phyloP scores from a whole-genome alignment of 2,113 vertebrate genomes.

The Choloepus hoffmanni region DNA sequence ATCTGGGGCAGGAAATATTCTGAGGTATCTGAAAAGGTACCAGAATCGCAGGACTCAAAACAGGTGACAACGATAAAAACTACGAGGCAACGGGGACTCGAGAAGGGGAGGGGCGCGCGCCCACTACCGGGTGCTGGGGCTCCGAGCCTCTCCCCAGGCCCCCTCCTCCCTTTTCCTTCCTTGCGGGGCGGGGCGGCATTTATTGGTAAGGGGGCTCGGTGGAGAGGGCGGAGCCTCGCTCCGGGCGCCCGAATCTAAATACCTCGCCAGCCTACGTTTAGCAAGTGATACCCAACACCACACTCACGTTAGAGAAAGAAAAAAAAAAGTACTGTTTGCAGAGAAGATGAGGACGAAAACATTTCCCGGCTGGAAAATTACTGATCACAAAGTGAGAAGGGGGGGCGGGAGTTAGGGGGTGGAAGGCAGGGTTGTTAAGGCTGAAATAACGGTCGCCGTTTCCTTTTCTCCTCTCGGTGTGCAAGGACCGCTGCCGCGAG shows the following conservation, averaged over 20 bases:
- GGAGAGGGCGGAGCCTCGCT: background rate
- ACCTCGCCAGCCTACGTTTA: slow-evolving; percentile 56
- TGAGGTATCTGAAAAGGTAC: slow-evolving; percentile 55
- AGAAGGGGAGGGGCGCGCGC: background rate
- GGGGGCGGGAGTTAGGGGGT: background rate
- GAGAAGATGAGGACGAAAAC: slow-evolving; percentile 71
- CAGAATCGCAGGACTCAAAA: slow-evolving; percentile 48
- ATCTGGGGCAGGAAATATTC: slow-evolving; percentile 63
- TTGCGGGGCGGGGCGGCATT: background rate
- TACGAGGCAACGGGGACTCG: background rate
- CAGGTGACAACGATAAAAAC: slow-evolving; percentile 63
- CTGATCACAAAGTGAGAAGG: slow-evolving; percentile 60
- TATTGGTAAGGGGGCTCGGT: background rate
- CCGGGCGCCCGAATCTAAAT: slow-evolving; percentile 46
- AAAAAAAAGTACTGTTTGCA: slow-evolving; percentile 56
- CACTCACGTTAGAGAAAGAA: slow-evolving; percentile 66
- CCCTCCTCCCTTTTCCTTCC: background rate
- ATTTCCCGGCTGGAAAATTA: slow-evolving; percentile 83
- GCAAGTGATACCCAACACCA: slow-evolving; percentile 66
- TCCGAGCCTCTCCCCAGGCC: background rate
- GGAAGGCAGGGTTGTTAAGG: background rate
- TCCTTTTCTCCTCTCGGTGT: slow-evolving; percentile 24
- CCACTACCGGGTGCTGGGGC: background rate
- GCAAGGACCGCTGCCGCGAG: background rate
- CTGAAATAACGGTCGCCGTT: slow-evolving; percentile 34